Percentiles rank a stretch among this genome's conserved stretches.
phyloP scores from a whole-genome alignment of 2,888 invertebrate genomes.

The Ceramica pisi region DNA sequence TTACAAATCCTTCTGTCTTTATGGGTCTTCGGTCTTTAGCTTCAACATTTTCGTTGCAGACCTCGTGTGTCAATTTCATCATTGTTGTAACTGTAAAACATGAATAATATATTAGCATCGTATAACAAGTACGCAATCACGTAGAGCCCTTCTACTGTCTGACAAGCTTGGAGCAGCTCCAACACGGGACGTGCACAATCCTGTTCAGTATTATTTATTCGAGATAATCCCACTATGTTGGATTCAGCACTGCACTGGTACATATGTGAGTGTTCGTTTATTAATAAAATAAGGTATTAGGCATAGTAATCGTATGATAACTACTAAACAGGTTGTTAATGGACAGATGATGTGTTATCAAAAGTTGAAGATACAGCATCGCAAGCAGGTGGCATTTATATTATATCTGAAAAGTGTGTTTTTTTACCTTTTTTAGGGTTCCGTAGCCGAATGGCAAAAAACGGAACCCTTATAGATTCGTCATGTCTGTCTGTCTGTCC shows the following conservation, averaged over 20 bases:
- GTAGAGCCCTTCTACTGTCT: constrained; percentile 58
- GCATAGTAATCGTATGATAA: neutral
- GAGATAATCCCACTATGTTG: constrained; percentile 47
- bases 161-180: constrained; percentile 61
- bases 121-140: constrained; percentile 55
- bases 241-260: constrained; percentile 42
- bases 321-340: constrained; percentile 19
- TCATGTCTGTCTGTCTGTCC: too few species aligned
- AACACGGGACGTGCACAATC: constrained; percentile 52
- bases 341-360: constrained; percentile 7
- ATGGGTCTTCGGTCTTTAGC: neutral
- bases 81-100: constrained; percentile 31
- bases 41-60: neutral
- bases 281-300: constrained; percentile 42
- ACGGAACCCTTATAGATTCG: too few species aligned
- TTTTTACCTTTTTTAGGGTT: too few species aligned
- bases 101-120: constrained; percentile 43
- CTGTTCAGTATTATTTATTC: constrained; percentile 43
- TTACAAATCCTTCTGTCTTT: neutral
- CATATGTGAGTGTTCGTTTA: constrained; percentile 47
- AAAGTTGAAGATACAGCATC: neutral
- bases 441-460: too few species aligned
- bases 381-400: constrained; percentile 1
- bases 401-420: neutral
- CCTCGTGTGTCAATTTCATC: constrained; percentile 12